Evolutionary conservation across 1,140 invertebrate genomes (phyloP), one percentile per base, ranked within the genome.

Genomic region (Armadillidium nasatum): DNA sequence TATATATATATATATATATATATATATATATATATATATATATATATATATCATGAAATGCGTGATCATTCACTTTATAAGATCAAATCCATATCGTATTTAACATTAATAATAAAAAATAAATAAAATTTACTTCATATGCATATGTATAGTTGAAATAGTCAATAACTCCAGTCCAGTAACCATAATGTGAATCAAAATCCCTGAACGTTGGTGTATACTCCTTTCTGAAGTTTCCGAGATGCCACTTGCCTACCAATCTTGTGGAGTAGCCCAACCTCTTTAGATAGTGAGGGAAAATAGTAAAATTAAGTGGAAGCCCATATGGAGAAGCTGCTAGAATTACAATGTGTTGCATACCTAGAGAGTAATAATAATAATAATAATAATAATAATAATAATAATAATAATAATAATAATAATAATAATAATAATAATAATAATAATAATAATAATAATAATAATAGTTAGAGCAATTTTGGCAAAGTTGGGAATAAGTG

Each of bases 221-320:
- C 76, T 90, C 88, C n/a, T 86, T 87, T 22, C 87, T 86, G 75
- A 73, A 78, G 71, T 79, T 75, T 0, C 93, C 94, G 73, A 94
- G 85, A 82, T 96, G 94, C 94, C 94, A 96, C 85, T 97, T 97
- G n/a, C 95, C 95, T 23, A 97, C 88, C 45, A 93, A 87, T 84
- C 93, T 91, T 0, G 93, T 95, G 6, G 85, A 85, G 84, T 96
- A 97, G 0, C 93, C 94, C 0, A 89, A 83, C 22, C 89, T 86
- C 82, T 89, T 89, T 21, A 97, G 86, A 81, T 91, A 89, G 85
- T 95, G 85, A 0, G 94, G 91, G 72, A 96, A 83, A 10, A 93
- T 82, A 80, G 89, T 92, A 81, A 91, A 88, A 44, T 88, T 87
- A 4, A 93, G 81, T 0, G 91, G 90, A 1, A 96, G 83, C 7